Evolutionary conservation across 92 coral and sea anemone genomes (phyloP).

Genomic region (Porites cylindrica): DNA sequence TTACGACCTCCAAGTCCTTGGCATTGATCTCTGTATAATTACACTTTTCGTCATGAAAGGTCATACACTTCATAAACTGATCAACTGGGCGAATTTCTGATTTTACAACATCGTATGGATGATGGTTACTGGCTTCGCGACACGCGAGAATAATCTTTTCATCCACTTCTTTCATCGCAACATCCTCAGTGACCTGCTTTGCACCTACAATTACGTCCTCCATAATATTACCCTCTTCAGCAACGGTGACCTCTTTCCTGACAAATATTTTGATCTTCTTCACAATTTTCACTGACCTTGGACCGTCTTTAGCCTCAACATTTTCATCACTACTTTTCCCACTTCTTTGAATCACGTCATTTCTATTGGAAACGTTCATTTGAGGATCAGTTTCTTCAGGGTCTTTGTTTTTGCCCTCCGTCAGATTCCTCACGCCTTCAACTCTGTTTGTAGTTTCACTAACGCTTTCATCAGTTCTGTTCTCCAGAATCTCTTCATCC

Average conservation of each 20-base stretch:
- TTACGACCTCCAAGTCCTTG: not conserved
- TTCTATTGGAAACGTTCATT: not conserved
- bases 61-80: not conserved
- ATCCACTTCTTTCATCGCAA: not conserved
- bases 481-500: not conserved
- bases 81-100: not conserved
- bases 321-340: not conserved
- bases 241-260: constrained; percentile 32
- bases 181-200: not conserved
- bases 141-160: constrained; percentile 1
- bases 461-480: not conserved
- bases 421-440: too few species aligned
- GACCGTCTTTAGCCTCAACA: not conserved
- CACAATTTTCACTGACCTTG: constrained; percentile 38
- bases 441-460: too few species aligned
- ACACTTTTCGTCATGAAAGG: constrained; percentile 5
- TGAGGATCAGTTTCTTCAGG: too few species aligned
- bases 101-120: not conserved
- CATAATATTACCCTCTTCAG: not conserved
- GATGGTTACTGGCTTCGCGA: not conserved
- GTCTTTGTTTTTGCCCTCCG: too few species aligned
- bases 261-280: constrained; percentile 51
- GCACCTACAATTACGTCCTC: not conserved
- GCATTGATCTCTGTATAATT: not conserved
- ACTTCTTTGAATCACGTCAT: not conserved